Conservation (phyloP, 2,113 vertebrate genomes). For the Amphilophus citrinellus region DNA sequence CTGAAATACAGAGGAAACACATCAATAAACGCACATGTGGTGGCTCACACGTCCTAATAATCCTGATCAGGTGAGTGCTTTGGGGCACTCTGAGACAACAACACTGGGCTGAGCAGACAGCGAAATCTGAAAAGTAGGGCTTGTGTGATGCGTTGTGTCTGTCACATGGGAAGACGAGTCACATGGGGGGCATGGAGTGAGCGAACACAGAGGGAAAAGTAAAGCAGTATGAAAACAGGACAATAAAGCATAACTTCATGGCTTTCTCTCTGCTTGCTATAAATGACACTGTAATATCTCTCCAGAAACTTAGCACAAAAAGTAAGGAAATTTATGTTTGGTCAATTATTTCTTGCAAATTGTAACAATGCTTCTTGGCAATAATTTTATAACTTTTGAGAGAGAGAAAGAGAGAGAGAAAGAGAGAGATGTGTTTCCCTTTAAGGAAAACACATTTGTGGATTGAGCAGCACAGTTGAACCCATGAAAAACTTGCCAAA, state of each 20-base stretch:
- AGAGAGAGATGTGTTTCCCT: too few species aligned
- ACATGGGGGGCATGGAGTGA: not conserved
- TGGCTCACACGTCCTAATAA: not conserved
- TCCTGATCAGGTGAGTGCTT: not conserved
- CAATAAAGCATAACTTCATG: slow-evolving; percentile 1
- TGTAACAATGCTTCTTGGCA: too few species aligned
- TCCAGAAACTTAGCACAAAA: too few species aligned
- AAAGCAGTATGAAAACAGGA: slow-evolving; percentile 12
- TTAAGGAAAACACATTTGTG: too few species aligned
- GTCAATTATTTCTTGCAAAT: too few species aligned
- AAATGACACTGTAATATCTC: not conserved
- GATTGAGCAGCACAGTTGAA: too few species aligned
- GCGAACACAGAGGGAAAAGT: not conserved
- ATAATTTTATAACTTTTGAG: too few species aligned
- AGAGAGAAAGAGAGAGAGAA: too few species aligned
- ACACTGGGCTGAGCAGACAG: not conserved
- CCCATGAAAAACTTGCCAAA: too few species aligned
- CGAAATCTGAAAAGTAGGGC: not conserved
- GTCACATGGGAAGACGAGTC: not conserved
- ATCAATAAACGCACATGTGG: not conserved
- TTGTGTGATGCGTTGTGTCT: not conserved
- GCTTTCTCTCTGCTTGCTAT: slow-evolving; percentile 39
- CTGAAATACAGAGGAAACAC: not conserved
- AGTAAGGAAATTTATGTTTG: too few species aligned
- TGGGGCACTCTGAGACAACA: not conserved